Conservation (phyloP, 2,797 vertebrate genomes). For the Podarcis lilfordi region DNA sequence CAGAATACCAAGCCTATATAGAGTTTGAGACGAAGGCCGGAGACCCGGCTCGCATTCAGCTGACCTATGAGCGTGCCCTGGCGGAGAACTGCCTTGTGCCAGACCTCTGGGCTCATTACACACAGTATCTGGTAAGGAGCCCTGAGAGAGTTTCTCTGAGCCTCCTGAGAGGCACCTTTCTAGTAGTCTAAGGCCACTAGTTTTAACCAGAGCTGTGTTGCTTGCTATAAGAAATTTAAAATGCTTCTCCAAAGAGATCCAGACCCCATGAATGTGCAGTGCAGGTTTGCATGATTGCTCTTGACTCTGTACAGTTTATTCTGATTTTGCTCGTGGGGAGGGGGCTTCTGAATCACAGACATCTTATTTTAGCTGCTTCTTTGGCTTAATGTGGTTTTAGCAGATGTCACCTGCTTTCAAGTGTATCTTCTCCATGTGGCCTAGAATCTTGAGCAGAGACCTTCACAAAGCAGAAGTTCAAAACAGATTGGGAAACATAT, state of each 20-base stretch:
- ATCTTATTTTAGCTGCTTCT: neutral
- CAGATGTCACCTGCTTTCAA: neutral
- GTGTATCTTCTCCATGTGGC: neutral
- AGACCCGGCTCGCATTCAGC: conserved; percentile 92
- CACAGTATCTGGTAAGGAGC: conserved; percentile 90
- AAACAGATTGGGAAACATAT: no score
- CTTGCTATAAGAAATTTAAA: neutral
- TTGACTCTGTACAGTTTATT: no score
- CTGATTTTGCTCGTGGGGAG: no score
- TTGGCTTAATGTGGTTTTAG: neutral
- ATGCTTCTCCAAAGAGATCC: neutral
- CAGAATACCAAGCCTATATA: conserved; percentile 94
- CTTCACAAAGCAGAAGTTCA: no score
- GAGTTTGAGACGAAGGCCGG: conserved; percentile 92
- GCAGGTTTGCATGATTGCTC: neutral
- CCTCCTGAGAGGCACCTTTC: neutral
- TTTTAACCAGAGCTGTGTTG: neutral
- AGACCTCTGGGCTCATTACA: conserved; percentile 95
- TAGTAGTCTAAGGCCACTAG: neutral
- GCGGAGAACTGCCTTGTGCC: conserved; percentile 97
- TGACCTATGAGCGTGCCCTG: conserved; percentile 91
- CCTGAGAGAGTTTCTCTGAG: rapidly evolving
- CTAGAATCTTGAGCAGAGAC: neutral
- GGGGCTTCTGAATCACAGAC: neutral
- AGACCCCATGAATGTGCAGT: neutral